Conservation (phyloP, 1,140 invertebrate genomes). For the Bradysia coprophila region DNA sequence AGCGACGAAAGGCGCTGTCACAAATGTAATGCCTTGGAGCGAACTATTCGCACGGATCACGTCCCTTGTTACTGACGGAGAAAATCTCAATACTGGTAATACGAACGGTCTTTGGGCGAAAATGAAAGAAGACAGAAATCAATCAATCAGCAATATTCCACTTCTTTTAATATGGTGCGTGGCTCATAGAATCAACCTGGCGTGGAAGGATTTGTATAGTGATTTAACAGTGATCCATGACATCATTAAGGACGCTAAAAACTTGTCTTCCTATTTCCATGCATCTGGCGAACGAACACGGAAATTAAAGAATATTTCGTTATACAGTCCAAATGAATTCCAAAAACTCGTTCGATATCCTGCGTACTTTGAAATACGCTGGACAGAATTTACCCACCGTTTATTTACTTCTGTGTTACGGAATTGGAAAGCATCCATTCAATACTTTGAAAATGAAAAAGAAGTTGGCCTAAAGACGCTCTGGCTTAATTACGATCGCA, state of each 20-base stretch:
- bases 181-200: neutral
- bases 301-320: neutral
- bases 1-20: neutral
- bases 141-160: neutral
- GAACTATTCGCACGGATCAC: neutral
- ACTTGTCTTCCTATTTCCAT: neutral
- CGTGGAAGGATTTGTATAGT: neutral
- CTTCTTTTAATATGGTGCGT: neutral
- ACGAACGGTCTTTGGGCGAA: neutral
- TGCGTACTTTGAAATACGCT: neutral
- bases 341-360: neutral
- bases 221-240: neutral
- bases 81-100: neutral
- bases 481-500: neutral
- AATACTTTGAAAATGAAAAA: neutral
- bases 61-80: neutral
- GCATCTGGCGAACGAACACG: neutral
- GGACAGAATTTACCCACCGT: neutral
- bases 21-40: neutral
- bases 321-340: neutral
- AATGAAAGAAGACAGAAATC: neutral
- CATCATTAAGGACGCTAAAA: neutral
- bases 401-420: neutral
- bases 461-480: neutral
- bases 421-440: neutral